These are phyloP conservation scores for Callimorpha dominula DNA, from an alignment of 2,888 invertebrate genomes.

Conservation along the genomic window DNA sequence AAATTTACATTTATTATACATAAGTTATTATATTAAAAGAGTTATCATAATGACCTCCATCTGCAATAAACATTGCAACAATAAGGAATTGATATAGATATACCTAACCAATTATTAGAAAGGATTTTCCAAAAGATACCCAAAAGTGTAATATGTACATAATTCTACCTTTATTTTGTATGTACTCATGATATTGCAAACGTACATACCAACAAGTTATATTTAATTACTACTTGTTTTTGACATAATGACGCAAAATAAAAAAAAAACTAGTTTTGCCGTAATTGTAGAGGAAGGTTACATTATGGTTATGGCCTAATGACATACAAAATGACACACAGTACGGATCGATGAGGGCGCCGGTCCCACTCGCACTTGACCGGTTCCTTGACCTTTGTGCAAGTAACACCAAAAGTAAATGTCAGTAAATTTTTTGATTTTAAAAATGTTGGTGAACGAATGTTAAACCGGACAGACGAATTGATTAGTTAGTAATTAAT, in stretches of 20 bases:
- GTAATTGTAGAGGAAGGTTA: neutral
- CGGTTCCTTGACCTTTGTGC: constrained; percentile 27
- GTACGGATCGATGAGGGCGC: constrained; percentile 14
- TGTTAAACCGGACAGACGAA: neutral
- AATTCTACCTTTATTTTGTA: neutral
- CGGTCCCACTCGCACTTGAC: constrained; percentile 13
- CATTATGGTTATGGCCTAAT: neutral
- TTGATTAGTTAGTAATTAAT: constrained; percentile 26
- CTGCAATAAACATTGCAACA: neutral
- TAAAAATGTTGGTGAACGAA: constrained; percentile 17
- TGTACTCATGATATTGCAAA: neutral
- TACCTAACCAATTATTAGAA: neutral
- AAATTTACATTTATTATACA: neutral
- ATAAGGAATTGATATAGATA: neutral
- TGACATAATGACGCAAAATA: neutral
- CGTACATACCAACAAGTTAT: neutral
- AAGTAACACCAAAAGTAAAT: constrained; percentile 15
- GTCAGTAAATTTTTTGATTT: constrained; percentile 13
- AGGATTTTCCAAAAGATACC: neutral
- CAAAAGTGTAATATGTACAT: neutral
- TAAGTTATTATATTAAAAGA: neutral
- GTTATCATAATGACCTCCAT: neutral
- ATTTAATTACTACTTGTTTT: neutral
- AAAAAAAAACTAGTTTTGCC: constrained; percentile 9
- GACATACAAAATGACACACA: neutral